phyloP scores from a whole-genome alignment of 2,113 vertebrate species.

The Eretmochelys imbricata region DNA sequence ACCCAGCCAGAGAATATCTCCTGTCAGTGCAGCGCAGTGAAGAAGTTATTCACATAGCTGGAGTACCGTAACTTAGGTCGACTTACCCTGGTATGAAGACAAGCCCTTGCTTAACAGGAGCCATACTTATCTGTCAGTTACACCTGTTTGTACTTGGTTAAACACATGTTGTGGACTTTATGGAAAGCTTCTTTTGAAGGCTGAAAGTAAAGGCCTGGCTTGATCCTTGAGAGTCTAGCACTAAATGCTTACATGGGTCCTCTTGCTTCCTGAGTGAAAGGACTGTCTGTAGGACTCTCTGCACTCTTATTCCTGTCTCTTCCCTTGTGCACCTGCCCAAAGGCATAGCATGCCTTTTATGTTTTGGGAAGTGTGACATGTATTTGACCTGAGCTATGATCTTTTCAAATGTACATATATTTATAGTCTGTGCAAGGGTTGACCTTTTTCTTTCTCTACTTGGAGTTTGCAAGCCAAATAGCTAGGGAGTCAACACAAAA shows the following conservation, averaged over 20 bases:
- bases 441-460: background rate
- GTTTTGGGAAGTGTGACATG: background rate
- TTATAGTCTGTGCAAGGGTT: background rate
- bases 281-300: background rate
- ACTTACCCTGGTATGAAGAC: no score
- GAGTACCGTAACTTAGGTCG: no score
- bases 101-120: background rate
- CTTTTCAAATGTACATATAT: background rate
- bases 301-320: background rate
- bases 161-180: background rate
- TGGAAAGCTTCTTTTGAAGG: background rate
- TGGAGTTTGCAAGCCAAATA: background rate
- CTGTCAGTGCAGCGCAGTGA: no score
- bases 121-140: background rate
- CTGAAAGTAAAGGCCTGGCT: background rate
- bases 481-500: background rate
- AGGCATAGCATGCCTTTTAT: background rate
- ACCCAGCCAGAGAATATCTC: no score
- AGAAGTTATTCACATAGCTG: no score
- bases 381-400: background rate
- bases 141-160: background rate
- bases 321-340: background rate
- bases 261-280: background rate
- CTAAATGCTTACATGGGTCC: background rate
- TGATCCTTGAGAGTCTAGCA: background rate